Conservation (phyloP, 1,140 invertebrate species). For the Orius insidiosus region DNA sequence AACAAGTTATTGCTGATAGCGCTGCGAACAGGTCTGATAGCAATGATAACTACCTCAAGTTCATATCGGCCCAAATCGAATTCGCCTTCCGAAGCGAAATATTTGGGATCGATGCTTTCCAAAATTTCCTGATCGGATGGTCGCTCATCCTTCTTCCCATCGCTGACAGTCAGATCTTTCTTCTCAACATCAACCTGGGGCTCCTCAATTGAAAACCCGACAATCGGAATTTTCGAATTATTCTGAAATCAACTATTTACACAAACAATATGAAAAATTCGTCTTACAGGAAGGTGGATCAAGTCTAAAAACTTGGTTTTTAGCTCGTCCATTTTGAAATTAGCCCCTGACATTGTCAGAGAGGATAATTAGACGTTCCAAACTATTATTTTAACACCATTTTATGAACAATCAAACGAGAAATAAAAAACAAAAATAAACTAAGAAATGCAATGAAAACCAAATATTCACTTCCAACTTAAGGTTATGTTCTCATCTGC, state of each 20-base stretch:
- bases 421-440: no score
- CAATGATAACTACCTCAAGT: conserved; percentile 16
- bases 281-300: conserved; percentile 15
- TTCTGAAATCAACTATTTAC: conserved; percentile 12
- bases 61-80: conserved; percentile 21
- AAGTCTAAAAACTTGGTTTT: conserved; percentile 20
- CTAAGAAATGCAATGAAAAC: no score
- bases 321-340: conserved; percentile 16
- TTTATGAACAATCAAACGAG: no score
- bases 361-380: background rate
- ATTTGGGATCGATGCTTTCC: conserved; percentile 19
- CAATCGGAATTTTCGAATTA: conserved; percentile 16
- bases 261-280: background rate
- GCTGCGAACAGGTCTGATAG: no score
- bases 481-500: no score
- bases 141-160: conserved; percentile 5
- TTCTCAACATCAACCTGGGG: background rate
- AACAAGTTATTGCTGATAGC: no score
- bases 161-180: background rate
- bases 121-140: conserved; percentile 21
- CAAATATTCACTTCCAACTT: no score
- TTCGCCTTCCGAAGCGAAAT: conserved; percentile 15
- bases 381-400: no score
- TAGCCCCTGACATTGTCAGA: background rate
- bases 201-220: conserved; percentile 6